Percentiles rank a stretch among this genome's conserved stretches.
phyloP scores from a whole-genome alignment of 2,113 vertebrate species.

The Jacana jacana region DNA sequence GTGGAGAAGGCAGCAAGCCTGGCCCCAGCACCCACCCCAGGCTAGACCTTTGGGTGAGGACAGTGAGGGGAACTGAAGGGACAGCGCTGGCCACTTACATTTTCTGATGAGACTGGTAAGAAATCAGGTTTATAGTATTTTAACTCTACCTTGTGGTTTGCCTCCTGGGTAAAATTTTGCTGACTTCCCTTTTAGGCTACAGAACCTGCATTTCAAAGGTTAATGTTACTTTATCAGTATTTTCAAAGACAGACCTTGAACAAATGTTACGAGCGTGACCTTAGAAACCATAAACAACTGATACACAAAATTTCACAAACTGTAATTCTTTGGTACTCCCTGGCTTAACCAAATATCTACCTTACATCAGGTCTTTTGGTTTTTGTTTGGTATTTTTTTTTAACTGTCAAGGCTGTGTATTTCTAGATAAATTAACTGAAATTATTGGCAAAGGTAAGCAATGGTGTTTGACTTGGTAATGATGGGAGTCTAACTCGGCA shows the following conservation, averaged over 20 bases:
- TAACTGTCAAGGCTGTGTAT: neutral
- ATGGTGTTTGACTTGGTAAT: slow-evolving; percentile 10
- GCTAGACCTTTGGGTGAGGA: neutral
- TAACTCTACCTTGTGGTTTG: neutral
- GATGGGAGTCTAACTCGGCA: neutral
- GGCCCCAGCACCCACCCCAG: neutral
- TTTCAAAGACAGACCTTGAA: slow-evolving; percentile 71
- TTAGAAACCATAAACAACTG: slow-evolving; percentile 56
- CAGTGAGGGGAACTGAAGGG: neutral
- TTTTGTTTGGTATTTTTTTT: neutral
- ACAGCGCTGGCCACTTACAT: neutral
- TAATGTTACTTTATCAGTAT: slow-evolving; percentile 65
- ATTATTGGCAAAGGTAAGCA: neutral
- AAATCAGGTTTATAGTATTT: neutral
- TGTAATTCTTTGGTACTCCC: neutral
- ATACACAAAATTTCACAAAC: slow-evolving; percentile 46
- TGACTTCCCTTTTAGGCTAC: slow-evolving; percentile 32
- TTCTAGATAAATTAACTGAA: slow-evolving; percentile 19
- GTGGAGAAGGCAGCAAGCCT: neutral
- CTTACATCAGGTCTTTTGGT: neutral
- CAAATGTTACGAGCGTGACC: slow-evolving; percentile 21
- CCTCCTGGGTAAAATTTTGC: neutral
- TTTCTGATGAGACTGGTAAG: neutral
- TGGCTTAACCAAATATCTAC: neutral
- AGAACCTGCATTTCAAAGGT: slow-evolving; percentile 71